Evolutionary conservation across 2,888 invertebrate genomes (phyloP).

Genomic region (Tetragnatha montana): DNA sequence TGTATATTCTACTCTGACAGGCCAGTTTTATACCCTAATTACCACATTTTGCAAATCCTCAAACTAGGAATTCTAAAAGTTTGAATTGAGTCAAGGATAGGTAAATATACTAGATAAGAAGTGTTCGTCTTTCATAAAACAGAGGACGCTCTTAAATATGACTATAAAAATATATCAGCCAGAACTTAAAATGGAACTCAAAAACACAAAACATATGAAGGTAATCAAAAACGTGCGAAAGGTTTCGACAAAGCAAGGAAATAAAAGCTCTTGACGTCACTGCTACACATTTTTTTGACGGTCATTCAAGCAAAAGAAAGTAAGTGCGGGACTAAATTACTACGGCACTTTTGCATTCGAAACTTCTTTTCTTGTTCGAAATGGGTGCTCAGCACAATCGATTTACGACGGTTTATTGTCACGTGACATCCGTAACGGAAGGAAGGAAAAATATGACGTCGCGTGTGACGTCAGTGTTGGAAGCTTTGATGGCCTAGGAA

Average conservation of each 20-base stretch:
- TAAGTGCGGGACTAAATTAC: background rate
- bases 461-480: conserved; percentile 4
- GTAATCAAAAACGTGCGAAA: background rate
- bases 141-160: no score
- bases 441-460: conserved; percentile 20
- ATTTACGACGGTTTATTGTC: conserved; percentile 22
- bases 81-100: no score
- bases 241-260: background rate
- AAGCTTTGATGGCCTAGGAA: background rate
- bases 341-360: no score
- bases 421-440: conserved; percentile 32
- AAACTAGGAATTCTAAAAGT: no score
- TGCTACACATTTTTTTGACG: background rate
- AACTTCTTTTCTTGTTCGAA: conserved; percentile 1
- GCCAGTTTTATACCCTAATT: no score
- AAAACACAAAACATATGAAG: background rate
- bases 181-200: background rate
- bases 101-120: no score
- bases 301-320: background rate
- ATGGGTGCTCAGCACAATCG: conserved; percentile 28
- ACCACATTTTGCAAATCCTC: no score
- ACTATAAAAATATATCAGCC: no score
- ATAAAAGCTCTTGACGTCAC: background rate
- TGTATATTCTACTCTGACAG: no score
- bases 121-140: no score